phyloP scores from a whole-genome alignment of 2,113 vertebrate genomes.

The Penelope pileata region DNA sequence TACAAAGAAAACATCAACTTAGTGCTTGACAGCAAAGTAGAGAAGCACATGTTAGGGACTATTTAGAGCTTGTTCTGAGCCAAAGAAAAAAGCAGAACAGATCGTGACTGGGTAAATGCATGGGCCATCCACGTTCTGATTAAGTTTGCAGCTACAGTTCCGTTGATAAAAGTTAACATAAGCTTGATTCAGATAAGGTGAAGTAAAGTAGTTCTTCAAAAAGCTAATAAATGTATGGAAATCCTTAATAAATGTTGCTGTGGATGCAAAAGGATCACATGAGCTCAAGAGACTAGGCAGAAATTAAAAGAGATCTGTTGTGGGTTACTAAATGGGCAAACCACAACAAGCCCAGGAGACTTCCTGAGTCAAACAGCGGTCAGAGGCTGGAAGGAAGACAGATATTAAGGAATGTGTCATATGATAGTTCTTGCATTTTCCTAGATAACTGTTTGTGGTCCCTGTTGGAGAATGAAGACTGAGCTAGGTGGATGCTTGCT shows the following conservation, averaged over 20 bases:
- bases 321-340: neutral
- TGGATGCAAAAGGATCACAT: neutral
- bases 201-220: neutral
- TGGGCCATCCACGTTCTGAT: rapidly evolving
- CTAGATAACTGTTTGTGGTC: neutral
- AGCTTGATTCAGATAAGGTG: neutral
- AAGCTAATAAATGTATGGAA: neutral
- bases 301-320: neutral
- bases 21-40: neutral
- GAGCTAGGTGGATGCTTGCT: neutral
- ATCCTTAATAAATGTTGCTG: neutral
- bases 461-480: neutral
- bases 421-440: neutral
- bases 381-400: neutral
- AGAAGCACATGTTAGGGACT: neutral
- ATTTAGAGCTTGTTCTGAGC: neutral
- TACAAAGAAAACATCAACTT: neutral
- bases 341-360: neutral
- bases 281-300: neutral
- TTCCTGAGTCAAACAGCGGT: neutral
- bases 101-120: rapidly evolving
- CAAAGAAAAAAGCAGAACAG: neutral
- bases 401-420: neutral
- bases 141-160: neutral
- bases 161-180: neutral